Base-by-base conservation (phyloP, 1,140 invertebrate genomes). In the Drosophila saltans region DNA sequence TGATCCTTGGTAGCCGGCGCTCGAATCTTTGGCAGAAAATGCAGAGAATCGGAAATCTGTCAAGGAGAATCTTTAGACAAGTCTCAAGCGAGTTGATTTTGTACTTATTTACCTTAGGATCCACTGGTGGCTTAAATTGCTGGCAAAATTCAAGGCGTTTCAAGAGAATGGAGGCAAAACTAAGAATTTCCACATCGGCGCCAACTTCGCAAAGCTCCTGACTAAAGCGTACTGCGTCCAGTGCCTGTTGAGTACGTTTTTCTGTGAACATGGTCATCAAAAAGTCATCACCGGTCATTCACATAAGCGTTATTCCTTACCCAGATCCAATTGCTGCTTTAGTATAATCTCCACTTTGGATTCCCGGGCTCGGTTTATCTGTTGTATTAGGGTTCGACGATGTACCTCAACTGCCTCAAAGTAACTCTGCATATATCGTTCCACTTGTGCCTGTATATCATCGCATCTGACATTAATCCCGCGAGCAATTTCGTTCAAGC, bases 141-240 rank as follows among this genome's bases (percentile, higher is more conserved):
- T 93, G 93, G 66, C 94, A 94, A 59, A 90, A 92, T 81, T 96
- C 95, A 55, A 96, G 92, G 66, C 95, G 93, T 21, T 93, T 94
- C 0, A 96, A 81, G 5, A 96, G 93, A 2, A 94, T 93, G 26
- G 93, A 93, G 64, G 94, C 93, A 69, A 96, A 93, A 28, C 94
- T 95, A 0, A 96, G 91, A 45, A 96, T 93, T 92, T 96, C 95
- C 36, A 95, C 94, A 76, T 96, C 94, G 1, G 94, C 95, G 3
- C 94, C 95, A 74, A 95, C 94, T 0, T 93, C 92, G 8, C 95
- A 92, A 16, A 95, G 84, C 69, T 95, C 94, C 64, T 95, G 94
- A 26, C 93, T 90, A n/a, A 95, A 94, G 1, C 92, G 91, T 56
- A 95, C 92, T 2, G 94, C 93, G 74, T 94, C 93, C 75, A 92